phyloP scores from a whole-genome alignment of 2,113 vertebrate genomes.

The Bos indicus region DNA sequence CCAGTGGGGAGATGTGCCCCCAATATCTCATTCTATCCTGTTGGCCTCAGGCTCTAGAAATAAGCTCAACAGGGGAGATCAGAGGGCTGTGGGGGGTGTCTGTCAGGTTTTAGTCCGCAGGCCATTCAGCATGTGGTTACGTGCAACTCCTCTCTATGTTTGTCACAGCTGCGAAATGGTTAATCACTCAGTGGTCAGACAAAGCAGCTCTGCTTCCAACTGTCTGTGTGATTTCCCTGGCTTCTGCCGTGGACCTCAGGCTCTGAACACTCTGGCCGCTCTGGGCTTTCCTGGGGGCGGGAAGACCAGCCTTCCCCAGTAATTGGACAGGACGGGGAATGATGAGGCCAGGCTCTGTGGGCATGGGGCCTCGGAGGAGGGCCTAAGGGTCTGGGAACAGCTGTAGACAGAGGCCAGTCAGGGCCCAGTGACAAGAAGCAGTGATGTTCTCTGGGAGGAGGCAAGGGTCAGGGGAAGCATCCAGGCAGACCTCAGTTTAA shows the following conservation, averaged over 20 bases:
- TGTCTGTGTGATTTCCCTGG: not conserved
- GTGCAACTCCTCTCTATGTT: not conserved
- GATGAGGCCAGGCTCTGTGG: not conserved
- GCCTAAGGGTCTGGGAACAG: not conserved
- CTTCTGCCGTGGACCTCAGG: not conserved
- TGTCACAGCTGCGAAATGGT: not conserved
- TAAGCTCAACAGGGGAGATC: not conserved
- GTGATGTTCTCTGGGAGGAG: not conserved
- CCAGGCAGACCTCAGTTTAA: not conserved
- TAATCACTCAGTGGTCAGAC: not conserved
- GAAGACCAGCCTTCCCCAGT: not conserved
- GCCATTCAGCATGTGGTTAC: not conserved
- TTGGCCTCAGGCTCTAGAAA: not conserved
- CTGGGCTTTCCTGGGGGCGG: not conserved
- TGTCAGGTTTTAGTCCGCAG: not conserved
- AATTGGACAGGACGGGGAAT: not conserved
- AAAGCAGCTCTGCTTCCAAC: not conserved
- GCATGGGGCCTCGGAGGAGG: not conserved
- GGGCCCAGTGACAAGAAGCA: not conserved
- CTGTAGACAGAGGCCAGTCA: not conserved
- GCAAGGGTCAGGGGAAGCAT: not conserved
- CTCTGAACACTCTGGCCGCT: slow-evolving; percentile 41
- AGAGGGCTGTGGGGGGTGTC: not conserved
- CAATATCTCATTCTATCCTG: not conserved
- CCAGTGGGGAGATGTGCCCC: too few relatives aligned